phyloP scores from a whole-genome alignment of 2,113 vertebrate genomes.

The Phoxinus phoxinus region DNA sequence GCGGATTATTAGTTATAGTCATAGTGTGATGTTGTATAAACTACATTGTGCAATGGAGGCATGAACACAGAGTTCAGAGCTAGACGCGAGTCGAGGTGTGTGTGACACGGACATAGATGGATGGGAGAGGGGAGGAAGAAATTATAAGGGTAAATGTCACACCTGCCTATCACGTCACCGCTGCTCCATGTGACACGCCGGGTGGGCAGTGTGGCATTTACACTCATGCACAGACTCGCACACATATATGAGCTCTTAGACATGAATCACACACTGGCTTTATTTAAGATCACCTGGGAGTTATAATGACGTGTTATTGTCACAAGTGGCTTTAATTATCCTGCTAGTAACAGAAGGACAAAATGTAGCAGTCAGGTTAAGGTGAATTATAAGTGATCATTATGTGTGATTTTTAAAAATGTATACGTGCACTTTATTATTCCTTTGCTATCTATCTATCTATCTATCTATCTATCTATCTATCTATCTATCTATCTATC shows the following conservation, averaged over 20 bases:
- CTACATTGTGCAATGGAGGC: not conserved
- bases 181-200: constrained; percentile 64
- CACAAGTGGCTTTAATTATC: constrained; percentile 13
- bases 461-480: too few relatives aligned
- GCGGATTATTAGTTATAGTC: not conserved
- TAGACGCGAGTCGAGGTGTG: not conserved
- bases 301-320: constrained; percentile 11
- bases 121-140: constrained; percentile 69
- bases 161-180: constrained; percentile 74
- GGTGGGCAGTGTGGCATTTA: constrained; percentile 76
- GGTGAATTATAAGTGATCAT: not conserved
- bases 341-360: not conserved
- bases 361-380: not conserved
- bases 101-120: constrained; percentile 68
- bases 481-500: too few relatives aligned
- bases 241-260: constrained; percentile 2
- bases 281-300: constrained; percentile 5
- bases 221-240: constrained; percentile 41
- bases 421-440: not conserved
- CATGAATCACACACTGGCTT: constrained; percentile 14
- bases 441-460: not conserved
- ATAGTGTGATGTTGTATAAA: not conserved
- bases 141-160: constrained; percentile 78
- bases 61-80: not conserved
- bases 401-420: not conserved